Evolutionary conservation across 2,113 vertebrate genomes (phyloP), one percentile per base, ranked within the genome.

Genomic region (Trematomus loennbergii): DNA sequence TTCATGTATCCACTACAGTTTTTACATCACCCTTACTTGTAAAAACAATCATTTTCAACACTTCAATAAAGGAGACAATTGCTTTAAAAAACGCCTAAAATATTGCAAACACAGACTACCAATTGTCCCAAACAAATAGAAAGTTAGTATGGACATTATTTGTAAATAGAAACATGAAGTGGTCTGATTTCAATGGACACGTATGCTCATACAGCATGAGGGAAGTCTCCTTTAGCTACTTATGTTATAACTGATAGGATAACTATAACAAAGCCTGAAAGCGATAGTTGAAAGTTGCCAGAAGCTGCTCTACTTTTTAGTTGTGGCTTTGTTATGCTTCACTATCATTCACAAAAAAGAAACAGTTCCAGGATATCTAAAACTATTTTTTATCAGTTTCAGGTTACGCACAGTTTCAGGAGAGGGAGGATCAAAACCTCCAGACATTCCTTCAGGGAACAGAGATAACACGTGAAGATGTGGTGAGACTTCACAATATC

Each of bases 391-490:
- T 73, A 89, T 91, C 89, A 83, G 79, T 87, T 77, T 86, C 78
- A 72, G 73, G 66, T 83, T 83, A 81, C 69, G 16, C 43, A 80
- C 76, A 79, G 87, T 91, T 89, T 91, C 76, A 85, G 66, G 33
- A 59, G 77, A 87, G 88, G 90, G 88, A 87, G 88, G 88, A 89
- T 91, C 77, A 89, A 88, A 91, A 82, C 22, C 43, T 75, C 17
- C 57, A 84, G 81, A 83, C 89, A 94, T 94, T 94, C 92, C 91
- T 81, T 16, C 40, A 52, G 74, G 53, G 91, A 92, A 94, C 90
- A 90, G 16, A 88, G 88, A 92, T 91, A 90, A 89, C 72, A 59
- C 6, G 63, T 46, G 52, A 66, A 52, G 55, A 75, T 54, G 50
- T 22, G 2, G 40, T 8, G 5, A 65, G 36, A 0, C 3, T 36